Evolutionary conservation across 2,888 invertebrate species (phyloP), one percentile per base, ranked within the genome.

Genomic region (Dynastes hyllus): DNA sequence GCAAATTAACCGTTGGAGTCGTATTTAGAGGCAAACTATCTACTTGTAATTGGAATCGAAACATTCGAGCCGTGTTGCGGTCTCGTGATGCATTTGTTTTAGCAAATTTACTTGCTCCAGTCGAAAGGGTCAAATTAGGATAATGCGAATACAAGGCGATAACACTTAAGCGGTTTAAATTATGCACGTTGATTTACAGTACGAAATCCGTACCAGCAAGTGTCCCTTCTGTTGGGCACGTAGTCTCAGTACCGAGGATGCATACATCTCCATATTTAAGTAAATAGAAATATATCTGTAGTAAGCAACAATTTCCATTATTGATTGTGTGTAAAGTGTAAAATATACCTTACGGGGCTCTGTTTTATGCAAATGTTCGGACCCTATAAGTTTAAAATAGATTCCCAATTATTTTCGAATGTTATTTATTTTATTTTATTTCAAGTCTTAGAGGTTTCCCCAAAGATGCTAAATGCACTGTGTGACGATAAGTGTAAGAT

Each of bases 31-130:
- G 29, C 69, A 29, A 69, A 69, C 27, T 69, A 50, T 27, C 69
- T 69, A 13, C 69, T 69, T 13, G 69, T 51, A 69, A 69, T 51
- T 69, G 69, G 51, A 69, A 69, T 69, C 69, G 69, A 50, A 69
- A 29, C 69, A 69, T 69, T 40, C 51, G 29, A 51, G 29, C 29
- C 22, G 27, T 69, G 50, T 51, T 69, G 69, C 51, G 69, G 51
- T 69, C 29, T 51, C 51, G 29, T 45, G 51, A 69, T 63, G 63
- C 63, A 69, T 69, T 69, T 51, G 69, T 51, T 69, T 69, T 51
- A 8, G 27, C 27, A 51, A 51, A 69, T 51, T 69, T 69, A 69
- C 51, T 51, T 50, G 69, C 13, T 51, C 8, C 29, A 50, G 51
- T 51, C 51, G 51, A 22, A 69, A 51, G 50, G 69, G 51, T 69